These are phyloP conservation scores for Sminthopsis crassicaudata DNA, from an alignment of 2,113 vertebrate species.

Conservation along the genomic window DNA sequence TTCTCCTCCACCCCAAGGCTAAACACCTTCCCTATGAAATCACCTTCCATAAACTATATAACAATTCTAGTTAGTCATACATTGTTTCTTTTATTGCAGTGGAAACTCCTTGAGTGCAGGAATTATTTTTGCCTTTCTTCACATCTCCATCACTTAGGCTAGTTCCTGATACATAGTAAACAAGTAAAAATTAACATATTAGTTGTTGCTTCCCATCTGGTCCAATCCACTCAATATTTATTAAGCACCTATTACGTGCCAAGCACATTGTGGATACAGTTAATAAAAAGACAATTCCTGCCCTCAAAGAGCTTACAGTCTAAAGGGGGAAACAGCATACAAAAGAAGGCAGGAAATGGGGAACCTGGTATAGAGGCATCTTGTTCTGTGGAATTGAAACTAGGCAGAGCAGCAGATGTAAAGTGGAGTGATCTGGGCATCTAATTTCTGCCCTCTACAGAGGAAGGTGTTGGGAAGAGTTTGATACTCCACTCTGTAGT, in stretches of 20 bases:
- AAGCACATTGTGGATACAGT: too few relatives aligned
- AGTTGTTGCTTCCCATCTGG: not conserved
- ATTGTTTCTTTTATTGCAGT: not conserved
- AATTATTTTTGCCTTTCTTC: not conserved
- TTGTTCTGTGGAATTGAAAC: not conserved
- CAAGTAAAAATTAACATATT: not conserved
- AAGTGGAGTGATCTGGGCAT: not conserved
- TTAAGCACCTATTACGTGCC: not conserved
- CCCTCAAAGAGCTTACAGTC: not conserved
- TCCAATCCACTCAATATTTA: not conserved
- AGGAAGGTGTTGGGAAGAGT: not conserved
- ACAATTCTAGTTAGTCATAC: not conserved
- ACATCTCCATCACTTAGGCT: too few relatives aligned
- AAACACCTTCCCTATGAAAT: not conserved
- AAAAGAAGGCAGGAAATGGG: not conserved
- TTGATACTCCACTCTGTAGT: not conserved
- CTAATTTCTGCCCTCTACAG: not conserved
- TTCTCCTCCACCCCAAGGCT: not conserved
- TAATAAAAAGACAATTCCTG: not conserved
- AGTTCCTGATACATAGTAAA: too few relatives aligned
- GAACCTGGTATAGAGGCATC: not conserved
- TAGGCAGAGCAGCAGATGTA: not conserved
- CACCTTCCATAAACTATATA: not conserved
- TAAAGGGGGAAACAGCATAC: too few relatives aligned
- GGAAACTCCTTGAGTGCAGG: not conserved